Conservation (phyloP, 2,113 vertebrate species). For the Platanista minor region DNA sequence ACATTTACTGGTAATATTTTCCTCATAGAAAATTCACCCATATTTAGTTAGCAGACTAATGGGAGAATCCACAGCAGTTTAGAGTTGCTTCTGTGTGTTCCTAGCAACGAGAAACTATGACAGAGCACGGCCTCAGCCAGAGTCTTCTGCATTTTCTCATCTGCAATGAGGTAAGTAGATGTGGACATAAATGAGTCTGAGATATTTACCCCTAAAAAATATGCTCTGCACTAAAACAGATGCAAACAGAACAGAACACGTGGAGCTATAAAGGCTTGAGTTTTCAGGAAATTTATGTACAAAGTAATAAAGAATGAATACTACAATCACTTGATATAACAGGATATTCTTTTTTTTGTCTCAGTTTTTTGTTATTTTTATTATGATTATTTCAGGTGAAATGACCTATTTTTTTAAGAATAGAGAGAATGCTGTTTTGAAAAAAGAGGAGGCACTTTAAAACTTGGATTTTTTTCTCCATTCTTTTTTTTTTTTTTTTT, state of each 20-base stretch:
- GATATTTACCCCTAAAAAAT: slow-evolving; percentile 34
- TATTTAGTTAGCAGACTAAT: slow-evolving; percentile 60
- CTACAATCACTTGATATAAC: background rate
- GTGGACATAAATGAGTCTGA: background rate
- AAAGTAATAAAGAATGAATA: background rate
- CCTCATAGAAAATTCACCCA: slow-evolving; percentile 5
- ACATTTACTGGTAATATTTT: slow-evolving; percentile 38
- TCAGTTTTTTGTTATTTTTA: background rate
- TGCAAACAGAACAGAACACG: background rate
- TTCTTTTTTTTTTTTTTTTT: background rate
- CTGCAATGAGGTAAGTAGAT: background rate
- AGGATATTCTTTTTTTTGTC: background rate
- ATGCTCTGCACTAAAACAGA: background rate
- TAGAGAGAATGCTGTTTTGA: background rate
- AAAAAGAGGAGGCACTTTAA: background rate
- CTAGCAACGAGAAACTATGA: slow-evolving; percentile 69
- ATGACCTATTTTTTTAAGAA: background rate
- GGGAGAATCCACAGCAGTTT: background rate
- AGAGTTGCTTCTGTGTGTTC: slow-evolving; percentile 58
- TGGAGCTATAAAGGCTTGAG: too few species aligned
- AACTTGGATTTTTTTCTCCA: background rate
- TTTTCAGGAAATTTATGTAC: background rate
- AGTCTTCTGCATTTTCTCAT: slow-evolving; percentile 73
- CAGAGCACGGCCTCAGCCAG: background rate
- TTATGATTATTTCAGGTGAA: background rate